phyloP scores from a whole-genome alignment of 2,797 vertebrate species.

The Girardinus metallicus region DNA sequence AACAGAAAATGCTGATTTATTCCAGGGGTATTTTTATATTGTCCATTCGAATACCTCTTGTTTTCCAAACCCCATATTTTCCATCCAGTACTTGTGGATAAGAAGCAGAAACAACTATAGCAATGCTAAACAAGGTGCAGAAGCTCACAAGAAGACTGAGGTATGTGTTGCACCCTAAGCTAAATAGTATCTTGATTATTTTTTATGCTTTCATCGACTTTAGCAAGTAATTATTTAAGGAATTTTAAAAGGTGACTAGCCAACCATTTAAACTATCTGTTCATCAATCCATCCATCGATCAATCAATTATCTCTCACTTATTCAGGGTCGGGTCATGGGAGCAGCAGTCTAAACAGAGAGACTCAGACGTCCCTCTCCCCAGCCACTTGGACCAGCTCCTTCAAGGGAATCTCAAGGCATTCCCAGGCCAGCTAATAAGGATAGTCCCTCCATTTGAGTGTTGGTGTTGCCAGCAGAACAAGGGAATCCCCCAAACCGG shows the following conservation, averaged over 20 bases:
- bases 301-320: too few species aligned
- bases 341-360: too few species aligned
- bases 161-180: neutral
- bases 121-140: neutral
- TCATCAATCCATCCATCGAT: too few species aligned
- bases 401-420: too few species aligned
- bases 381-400: too few species aligned
- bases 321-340: too few species aligned
- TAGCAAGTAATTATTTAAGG: neutral
- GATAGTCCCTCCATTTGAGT: too few species aligned
- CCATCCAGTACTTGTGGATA: slow-evolving; percentile 19
- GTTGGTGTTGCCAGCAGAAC: too few species aligned
- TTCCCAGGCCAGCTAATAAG: too few species aligned
- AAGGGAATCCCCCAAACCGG: too few species aligned
- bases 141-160: neutral
- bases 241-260: neutral
- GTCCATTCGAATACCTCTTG: slow-evolving; percentile 24
- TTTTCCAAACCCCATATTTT: slow-evolving; percentile 3
- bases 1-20: slow-evolving; percentile 16
- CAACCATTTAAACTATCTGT: neutral
- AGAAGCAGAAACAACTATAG: neutral
- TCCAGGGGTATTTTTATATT: slow-evolving; percentile 13
- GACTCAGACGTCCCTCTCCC: too few species aligned
- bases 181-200: neutral
- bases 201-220: neutral